These are phyloP conservation scores for Paratilapia polleni DNA, from an alignment of 2,113 vertebrate genomes.

Conservation along the genomic window DNA sequence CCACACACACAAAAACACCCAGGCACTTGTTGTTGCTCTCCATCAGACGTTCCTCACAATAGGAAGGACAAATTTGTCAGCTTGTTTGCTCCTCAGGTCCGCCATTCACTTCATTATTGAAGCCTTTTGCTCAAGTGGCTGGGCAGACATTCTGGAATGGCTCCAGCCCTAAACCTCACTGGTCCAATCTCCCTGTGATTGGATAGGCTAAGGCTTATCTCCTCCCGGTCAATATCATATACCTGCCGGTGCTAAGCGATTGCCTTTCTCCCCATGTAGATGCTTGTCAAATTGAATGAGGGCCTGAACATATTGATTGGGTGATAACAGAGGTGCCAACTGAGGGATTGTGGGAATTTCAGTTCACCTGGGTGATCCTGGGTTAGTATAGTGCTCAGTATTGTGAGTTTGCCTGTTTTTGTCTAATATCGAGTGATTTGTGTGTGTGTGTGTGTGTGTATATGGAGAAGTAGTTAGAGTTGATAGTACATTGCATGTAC, in stretches of 20 bases:
- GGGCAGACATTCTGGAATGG: conserved; percentile 58
- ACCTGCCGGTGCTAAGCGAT: conserved; percentile 78
- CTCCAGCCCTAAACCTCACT: conserved; percentile 66
- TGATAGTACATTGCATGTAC: background rate
- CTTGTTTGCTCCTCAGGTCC: conserved; percentile 54
- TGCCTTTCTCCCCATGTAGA: conserved; percentile 76
- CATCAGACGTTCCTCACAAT: conserved; percentile 24
- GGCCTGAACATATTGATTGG: conserved; percentile 78
- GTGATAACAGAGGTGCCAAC: conserved; percentile 78
- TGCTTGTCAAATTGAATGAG: conserved; percentile 83
- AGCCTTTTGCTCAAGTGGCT: conserved; percentile 60
- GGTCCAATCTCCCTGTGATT: conserved; percentile 76
- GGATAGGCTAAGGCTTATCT: conserved; percentile 76
- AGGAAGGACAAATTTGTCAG: conserved; percentile 44
- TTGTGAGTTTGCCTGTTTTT: background rate
- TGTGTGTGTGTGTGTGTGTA: background rate
- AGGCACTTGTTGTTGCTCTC: background rate
- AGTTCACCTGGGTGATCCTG: conserved; percentile 22
- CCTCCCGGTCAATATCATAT: conserved; percentile 79
- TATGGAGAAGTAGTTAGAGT: no score
- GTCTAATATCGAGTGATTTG: background rate
- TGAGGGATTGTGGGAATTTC: conserved; percentile 60
- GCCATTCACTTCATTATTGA: conserved; percentile 60
- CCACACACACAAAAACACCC: background rate
- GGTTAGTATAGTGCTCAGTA: background rate